Conservation (phyloP, 2,888 invertebrate genomes). For the Acanthosepion esculentum region DNA sequence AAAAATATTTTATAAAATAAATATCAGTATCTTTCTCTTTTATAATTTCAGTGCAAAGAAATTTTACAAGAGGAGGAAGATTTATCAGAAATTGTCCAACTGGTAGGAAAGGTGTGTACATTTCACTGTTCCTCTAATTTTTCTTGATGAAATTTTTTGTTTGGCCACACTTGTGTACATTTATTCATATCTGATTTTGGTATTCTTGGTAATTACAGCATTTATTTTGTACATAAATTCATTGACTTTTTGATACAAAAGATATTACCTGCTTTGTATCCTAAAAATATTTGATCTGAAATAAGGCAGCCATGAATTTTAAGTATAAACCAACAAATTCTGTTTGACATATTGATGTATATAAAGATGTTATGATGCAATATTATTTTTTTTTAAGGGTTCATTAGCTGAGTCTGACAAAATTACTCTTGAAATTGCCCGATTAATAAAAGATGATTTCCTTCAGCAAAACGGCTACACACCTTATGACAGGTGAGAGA, state of each 20-base stretch:
- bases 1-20: not conserved
- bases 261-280: too few relatives aligned
- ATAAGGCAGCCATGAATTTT: too few relatives aligned
- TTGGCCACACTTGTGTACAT: too few relatives aligned
- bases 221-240: too few relatives aligned
- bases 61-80: slow-evolving; percentile 99
- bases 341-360: not conserved
- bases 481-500: slow-evolving; percentile 76
- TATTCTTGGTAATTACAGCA: too few relatives aligned
- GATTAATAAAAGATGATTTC: slow-evolving; percentile 98
- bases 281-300: too few relatives aligned
- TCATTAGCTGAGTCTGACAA: slow-evolving; percentile 99
- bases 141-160: not conserved
- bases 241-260: too few relatives aligned
- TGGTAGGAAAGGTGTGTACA: slow-evolving; percentile 89
- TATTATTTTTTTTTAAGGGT: slow-evolving; percentile 77
- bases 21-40: not conserved
- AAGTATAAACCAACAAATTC: too few relatives aligned
- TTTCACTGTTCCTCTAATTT: slow-evolving; percentile 35
- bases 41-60: slow-evolving; percentile 81
- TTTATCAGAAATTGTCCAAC: slow-evolving; percentile 98
- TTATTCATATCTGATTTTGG: too few relatives aligned
- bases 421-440: slow-evolving; percentile 98
- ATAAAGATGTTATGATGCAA: not conserved
- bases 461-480: slow-evolving; percentile 95